phyloP scores from a whole-genome alignment of 1,140 invertebrate species.

The Orius insidiosus region DNA sequence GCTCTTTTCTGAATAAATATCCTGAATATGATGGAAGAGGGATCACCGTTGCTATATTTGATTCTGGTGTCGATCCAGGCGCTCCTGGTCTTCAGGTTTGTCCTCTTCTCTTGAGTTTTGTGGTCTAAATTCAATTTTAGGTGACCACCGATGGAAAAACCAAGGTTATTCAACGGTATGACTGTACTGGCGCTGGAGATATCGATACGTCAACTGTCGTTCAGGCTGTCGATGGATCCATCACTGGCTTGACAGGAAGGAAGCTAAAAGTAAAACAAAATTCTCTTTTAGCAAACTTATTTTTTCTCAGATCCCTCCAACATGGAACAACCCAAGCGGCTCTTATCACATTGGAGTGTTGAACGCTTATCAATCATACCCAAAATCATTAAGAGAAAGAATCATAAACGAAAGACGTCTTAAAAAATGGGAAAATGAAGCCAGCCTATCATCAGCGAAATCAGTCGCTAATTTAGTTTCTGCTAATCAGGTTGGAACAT shows the following conservation, averaged over 20 bases:
- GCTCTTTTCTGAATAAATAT: conserved; percentile 75
- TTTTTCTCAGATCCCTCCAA: conserved; percentile 50
- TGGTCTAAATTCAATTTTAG: conserved; percentile 29
- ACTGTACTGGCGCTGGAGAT: conserved; percentile 90
- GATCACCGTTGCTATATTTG: conserved; percentile 85
- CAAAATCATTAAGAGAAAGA: conserved; percentile 61
- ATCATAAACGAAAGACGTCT: conserved; percentile 69
- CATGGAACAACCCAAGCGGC: conserved; percentile 69
- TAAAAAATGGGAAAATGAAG: conserved; percentile 65
- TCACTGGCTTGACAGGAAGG: conserved; percentile 74
- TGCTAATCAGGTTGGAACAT: too few species aligned
- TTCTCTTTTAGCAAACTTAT: not conserved
- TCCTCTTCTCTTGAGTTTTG: not conserved
- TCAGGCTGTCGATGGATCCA: conserved; percentile 47
- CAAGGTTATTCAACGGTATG: conserved; percentile 89
- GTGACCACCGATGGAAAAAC: conserved; percentile 68
- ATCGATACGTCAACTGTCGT: conserved; percentile 76
- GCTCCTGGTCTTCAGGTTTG: conserved; percentile 80
- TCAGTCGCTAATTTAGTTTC: too few species aligned
- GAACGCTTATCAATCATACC: conserved; percentile 72
- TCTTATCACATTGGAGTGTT: conserved; percentile 75
- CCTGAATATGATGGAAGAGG: conserved; percentile 85
- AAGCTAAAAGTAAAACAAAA: conserved; percentile 56
- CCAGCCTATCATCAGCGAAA: conserved; percentile 40
- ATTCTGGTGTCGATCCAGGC: conserved; percentile 93